Conservation (phyloP, 2,888 invertebrate species). For the Thysanoteuthis rhombus region DNA sequence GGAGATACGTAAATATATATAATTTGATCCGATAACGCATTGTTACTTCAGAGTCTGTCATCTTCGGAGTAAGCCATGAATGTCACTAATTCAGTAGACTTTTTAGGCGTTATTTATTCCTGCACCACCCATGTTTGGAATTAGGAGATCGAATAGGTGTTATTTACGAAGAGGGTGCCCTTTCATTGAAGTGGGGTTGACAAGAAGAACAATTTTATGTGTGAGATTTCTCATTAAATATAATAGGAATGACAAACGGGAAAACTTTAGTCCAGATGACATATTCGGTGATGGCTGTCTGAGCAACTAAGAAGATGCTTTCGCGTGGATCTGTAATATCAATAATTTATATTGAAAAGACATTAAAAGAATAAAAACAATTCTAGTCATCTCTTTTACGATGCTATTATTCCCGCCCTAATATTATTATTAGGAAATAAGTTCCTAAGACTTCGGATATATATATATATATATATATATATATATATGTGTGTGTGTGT, state of each 20-base stretch:
- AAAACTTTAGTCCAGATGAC: not conserved
- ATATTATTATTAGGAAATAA: not conserved
- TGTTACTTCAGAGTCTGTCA: not conserved
- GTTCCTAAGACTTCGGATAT: too few relatives aligned
- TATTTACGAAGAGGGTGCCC: not conserved
- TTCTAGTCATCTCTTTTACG: not conserved
- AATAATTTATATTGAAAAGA: not conserved
- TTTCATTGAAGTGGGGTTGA: not conserved
- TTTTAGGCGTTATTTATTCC: not conserved
- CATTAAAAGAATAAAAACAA: not conserved
- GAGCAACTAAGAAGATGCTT: not conserved
- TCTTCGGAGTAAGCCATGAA: not conserved
- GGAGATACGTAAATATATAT: not conserved
- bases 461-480: too few relatives aligned
- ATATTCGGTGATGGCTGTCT: not conserved
- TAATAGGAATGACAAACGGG: not conserved
- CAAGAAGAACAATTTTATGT: too few relatives aligned
- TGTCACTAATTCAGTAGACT: not conserved
- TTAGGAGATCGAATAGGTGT: not conserved
- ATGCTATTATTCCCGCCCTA: not conserved
- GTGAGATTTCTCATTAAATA: not conserved
- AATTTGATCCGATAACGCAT: not conserved
- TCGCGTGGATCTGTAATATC: not conserved
- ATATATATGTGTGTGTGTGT: too few relatives aligned
- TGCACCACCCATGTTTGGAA: not conserved